Conservation (phyloP, 2,113 vertebrate genomes). For the Microtus ochrogaster region DNA sequence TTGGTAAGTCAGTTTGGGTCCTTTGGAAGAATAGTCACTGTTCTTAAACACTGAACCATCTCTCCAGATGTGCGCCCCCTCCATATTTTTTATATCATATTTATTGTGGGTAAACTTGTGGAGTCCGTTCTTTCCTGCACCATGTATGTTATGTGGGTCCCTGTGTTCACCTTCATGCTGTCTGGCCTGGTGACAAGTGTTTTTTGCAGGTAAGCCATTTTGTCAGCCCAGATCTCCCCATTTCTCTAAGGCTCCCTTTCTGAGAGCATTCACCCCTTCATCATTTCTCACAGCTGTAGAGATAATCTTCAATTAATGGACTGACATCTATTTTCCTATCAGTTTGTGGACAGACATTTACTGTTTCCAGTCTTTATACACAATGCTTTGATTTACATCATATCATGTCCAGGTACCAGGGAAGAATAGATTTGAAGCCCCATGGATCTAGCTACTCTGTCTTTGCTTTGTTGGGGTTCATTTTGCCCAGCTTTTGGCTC, state of each 20-base stretch:
- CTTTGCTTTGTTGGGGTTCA: not conserved
- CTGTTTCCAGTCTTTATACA: not conserved
- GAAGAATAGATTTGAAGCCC: not conserved
- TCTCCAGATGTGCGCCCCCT: not conserved
- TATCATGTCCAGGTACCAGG: not conserved
- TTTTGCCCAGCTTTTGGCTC: not conserved
- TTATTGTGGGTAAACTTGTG: not conserved
- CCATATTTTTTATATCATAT: not conserved
- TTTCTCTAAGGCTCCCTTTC: not conserved
- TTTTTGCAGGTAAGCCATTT: not conserved
- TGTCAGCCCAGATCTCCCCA: not conserved
- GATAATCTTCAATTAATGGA: not conserved
- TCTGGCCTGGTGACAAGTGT: not conserved
- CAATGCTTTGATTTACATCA: not conserved
- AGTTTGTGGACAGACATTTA: not conserved
- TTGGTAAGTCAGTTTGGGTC: not conserved
- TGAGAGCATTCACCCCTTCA: not conserved
- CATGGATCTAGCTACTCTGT: rapidly evolving
- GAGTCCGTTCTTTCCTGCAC: not conserved
- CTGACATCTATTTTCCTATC: not conserved
- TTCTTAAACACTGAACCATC: not conserved
- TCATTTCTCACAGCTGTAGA: not conserved
- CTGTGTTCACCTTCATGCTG: not conserved
- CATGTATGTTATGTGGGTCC: not conserved
- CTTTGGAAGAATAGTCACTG: not conserved